Evolutionary conservation across 1,140 invertebrate genomes (phyloP).

Genomic region (Formica selysi): DNA sequence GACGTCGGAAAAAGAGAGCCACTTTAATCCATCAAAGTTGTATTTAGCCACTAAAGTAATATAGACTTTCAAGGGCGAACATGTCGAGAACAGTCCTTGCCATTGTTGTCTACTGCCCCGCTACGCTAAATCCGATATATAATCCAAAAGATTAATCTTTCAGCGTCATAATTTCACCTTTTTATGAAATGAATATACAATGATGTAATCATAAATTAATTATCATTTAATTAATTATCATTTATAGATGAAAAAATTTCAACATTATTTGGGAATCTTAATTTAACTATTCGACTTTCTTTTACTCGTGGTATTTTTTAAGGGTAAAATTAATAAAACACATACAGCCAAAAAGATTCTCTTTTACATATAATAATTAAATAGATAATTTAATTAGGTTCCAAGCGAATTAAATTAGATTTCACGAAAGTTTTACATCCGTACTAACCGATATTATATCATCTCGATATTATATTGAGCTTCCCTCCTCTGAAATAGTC

Average conservation of each 20-base stretch:
- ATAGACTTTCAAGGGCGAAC: conserved; percentile 76
- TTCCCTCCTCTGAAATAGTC: conserved; percentile 4
- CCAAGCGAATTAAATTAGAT: conserved; percentile 10
- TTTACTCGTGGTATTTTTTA: neutral
- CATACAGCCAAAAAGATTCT: neutral
- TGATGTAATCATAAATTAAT: neutral
- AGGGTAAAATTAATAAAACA: neutral
- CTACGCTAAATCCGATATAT: neutral
- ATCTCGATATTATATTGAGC: neutral
- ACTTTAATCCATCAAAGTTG: conserved; percentile 76
- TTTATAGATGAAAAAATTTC: neutral
- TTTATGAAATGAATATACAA: neutral
- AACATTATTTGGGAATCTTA: neutral
- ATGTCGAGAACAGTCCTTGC: neutral
- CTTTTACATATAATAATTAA: neutral
- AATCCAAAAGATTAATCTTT: conserved; percentile 20
- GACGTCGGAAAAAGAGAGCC: conserved; percentile 26
- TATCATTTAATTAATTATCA: conserved; percentile 4
- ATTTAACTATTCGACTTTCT: neutral
- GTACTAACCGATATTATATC: conserved; percentile 18
- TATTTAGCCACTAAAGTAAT: conserved; percentile 84
- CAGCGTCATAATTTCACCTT: neutral
- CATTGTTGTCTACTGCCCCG: neutral
- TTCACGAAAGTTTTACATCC: conserved; percentile 1
- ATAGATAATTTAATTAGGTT: conserved; percentile 1